Base-by-base conservation (phyloP, 2,888 invertebrate genomes). In the Euspilapteryx auroguttella region DNA sequence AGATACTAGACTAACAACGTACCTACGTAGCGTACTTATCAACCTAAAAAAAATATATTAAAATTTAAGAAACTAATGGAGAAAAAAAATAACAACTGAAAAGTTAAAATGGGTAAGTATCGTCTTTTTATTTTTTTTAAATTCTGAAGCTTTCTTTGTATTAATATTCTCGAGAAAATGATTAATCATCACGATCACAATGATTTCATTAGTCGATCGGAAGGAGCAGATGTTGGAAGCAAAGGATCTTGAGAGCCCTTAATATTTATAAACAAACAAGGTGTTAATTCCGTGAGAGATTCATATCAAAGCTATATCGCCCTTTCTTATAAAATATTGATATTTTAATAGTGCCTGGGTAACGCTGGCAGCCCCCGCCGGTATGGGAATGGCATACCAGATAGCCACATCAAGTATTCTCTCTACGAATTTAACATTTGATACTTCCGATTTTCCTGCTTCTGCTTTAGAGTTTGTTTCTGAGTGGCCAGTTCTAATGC, bases 291-390 rank as follows among this genome's bases (percentile, higher is more conserved):
- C 37, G 36, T 37, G 42, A 28, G n/a, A n/a, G 75, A 73, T 71
- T 64, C 49, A 43, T 36, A 73, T 73, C 69, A 33, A 42, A 49
- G 6, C 58, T 53, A 55, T 46, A 51, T 57, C 49, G 42, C 54
- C 58, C 50, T 57, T 49, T 44, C 45, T 51, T 57, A 59, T 68
- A 64, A 71, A 65, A 68, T 73, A 75, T 73, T 64, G 65, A 68
- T 66, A 59, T 63, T 66, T 17, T 66, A 62, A 68, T 64, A 65
- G 66, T 62, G 47, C 44, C 49, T 37, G 64, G 55, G 71, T 69
- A 69, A 71, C 48, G 54, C 57, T 57, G 57, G 68, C 65, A 69
- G 65, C 58, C 44, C 48, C 44, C 38, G 8, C 44, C 43, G 44
- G 45, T 54, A 52, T 55, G 48, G 55, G 56, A 48, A 57, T 42